These are phyloP conservation scores for Mesochorus sp. DNA, from an alignment of 2,888 invertebrate genomes.

Conservation along the genomic window DNA sequence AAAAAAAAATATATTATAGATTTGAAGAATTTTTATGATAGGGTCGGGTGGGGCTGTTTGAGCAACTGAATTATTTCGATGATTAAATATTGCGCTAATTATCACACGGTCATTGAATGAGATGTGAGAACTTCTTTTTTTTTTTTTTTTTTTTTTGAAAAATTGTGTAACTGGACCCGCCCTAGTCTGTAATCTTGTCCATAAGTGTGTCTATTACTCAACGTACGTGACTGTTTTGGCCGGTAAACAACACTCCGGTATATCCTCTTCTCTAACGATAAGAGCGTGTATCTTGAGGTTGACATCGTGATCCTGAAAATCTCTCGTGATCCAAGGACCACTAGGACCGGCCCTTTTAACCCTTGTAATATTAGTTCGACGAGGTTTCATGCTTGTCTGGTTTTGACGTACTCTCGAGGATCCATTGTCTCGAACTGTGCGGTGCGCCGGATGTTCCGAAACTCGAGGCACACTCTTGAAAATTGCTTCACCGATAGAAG, in stretches of 20 bases:
- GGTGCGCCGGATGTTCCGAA: slow-evolving; percentile 15
- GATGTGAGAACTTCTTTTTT: no score
- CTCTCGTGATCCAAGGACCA: slow-evolving; percentile 60
- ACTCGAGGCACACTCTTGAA: slow-evolving; percentile 12
- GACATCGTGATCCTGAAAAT: slow-evolving; percentile 44
- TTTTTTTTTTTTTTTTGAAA: no score
- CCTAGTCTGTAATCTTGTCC: no score
- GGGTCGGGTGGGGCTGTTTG: no score
- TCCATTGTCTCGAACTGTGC: slow-evolving; percentile 4
- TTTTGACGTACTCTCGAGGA: background rate
- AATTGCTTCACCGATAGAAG: background rate
- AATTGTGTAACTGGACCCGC: no score
- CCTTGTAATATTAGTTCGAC: background rate
- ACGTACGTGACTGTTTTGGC: slow-evolving; percentile 67
- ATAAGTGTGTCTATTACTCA: no score
- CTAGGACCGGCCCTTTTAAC: slow-evolving; percentile 28
- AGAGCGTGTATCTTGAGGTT: slow-evolving; percentile 67
- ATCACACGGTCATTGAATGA: no score
- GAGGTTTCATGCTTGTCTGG: background rate
- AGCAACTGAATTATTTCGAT: no score
- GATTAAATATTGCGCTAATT: no score
- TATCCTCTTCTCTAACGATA: slow-evolving; percentile 68
- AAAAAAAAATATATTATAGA: no score
- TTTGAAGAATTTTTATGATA: no score
- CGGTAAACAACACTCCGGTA: slow-evolving; percentile 62